Percentiles rank a stretch among this genome's conserved stretches.
Conservation (phyloP, 2,888 invertebrate species). For the Octodonta nipae region DNA sequence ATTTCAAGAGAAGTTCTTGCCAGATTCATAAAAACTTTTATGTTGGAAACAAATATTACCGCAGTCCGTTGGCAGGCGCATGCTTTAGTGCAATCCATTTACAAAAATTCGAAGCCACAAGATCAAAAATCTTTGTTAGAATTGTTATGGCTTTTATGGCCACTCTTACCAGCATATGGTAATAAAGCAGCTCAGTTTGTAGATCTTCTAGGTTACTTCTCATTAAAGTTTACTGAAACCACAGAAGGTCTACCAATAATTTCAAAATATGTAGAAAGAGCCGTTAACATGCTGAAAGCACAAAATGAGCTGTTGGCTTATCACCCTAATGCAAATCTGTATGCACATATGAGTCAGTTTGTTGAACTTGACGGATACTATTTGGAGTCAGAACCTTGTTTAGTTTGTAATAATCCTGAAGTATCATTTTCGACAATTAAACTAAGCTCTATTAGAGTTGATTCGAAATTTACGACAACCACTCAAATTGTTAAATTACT, state of each 20-base stretch:
- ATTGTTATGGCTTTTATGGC: constrained; percentile 85
- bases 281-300: constrained; percentile 70
- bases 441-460: constrained; percentile 82
- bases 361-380: constrained; percentile 93
- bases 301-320: constrained; percentile 79
- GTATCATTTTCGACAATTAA: constrained; percentile 84
- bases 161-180: constrained; percentile 76
- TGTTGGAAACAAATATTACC: constrained; percentile 85
- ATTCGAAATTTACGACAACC: constrained; percentile 94
- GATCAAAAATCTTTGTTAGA: constrained; percentile 72
- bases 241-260: constrained; percentile 39
- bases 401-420: constrained; percentile 96
- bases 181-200: constrained; percentile 93
- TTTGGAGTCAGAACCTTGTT: constrained; percentile 90
- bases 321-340: constrained; percentile 88
- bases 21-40: constrained; percentile 75
- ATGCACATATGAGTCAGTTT: constrained; percentile 82
- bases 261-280: constrained; percentile 68
- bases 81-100: constrained; percentile 67
- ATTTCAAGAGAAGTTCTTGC: constrained; percentile 50
- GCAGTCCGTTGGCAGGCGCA: constrained; percentile 93
- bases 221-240: constrained; percentile 70
- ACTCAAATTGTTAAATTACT: constrained; percentile 94
- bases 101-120: constrained; percentile 63
- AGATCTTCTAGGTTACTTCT: constrained; percentile 88